Evolutionary conservation across 1,140 invertebrate species (phyloP).

Genomic region (Drosophila lacertosa): DNA sequence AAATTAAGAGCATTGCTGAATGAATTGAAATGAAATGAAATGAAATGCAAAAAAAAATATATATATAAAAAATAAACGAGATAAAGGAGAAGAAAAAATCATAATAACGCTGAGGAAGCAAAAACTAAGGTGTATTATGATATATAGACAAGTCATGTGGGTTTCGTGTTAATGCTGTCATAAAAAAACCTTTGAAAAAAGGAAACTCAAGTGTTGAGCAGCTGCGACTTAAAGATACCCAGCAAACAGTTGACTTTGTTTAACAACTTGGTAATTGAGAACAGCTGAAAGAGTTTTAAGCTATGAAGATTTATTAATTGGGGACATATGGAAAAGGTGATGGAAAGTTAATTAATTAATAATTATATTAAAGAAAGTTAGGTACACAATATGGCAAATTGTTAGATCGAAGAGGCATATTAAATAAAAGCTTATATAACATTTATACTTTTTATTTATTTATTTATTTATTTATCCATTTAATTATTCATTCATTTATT

Average conservation of each 20-base stretch:
- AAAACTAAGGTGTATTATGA: conserved; percentile 28
- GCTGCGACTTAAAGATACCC: not conserved
- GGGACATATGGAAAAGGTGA: too few species aligned
- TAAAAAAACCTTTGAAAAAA: not conserved
- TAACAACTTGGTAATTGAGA: too few species aligned
- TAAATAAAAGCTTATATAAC: too few species aligned
- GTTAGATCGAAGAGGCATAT: too few species aligned
- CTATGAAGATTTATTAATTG: too few species aligned
- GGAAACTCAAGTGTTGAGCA: not conserved
- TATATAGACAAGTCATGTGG: conserved; percentile 17
- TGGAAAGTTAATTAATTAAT: too few species aligned
- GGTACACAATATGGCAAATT: too few species aligned
- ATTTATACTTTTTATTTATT: too few species aligned
- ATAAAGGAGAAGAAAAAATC: conserved; percentile 6
- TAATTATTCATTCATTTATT: too few species aligned
- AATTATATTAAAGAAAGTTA: too few species aligned
- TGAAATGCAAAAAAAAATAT: conserved; percentile 20
- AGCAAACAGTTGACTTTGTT: not conserved
- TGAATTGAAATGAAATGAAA: conserved; percentile 32
- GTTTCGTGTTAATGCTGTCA: conserved; percentile 3
- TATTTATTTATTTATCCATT: too few species aligned
- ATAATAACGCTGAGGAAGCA: conserved; percentile 28
- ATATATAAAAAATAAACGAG: conserved; percentile 16
- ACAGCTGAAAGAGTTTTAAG: too few species aligned
- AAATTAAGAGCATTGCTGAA: conserved; percentile 77